Evolutionary conservation across 2,888 invertebrate genomes (phyloP).

Genomic region (Margaritifera margaritifera): DNA sequence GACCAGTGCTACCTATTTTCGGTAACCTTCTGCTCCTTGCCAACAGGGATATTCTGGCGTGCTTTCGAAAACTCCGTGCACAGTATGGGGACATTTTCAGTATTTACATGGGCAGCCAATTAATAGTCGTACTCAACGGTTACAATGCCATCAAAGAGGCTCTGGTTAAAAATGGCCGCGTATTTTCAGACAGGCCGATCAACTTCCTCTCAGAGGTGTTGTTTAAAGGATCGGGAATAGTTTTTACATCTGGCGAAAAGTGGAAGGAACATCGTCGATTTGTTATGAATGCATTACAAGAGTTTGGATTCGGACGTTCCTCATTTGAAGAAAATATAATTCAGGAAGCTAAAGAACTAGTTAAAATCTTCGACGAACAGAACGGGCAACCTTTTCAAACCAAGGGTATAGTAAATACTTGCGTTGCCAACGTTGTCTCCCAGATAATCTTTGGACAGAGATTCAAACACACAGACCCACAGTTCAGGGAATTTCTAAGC

Average conservation of each 20-base stretch:
- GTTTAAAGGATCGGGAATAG: conserved; percentile 21
- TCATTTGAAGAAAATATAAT: conserved; percentile 39
- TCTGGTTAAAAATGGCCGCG: conserved; percentile 9
- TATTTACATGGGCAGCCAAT: conserved; percentile 12
- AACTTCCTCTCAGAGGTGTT: conserved; percentile 1
- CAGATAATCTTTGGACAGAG: conserved; percentile 46
- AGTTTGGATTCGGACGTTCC: conserved; percentile 44
- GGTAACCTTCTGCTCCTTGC: conserved; percentile 12
- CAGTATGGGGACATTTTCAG: conserved; percentile 22
- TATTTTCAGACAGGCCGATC: conserved; percentile 17
- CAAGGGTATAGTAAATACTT: conserved; percentile 26
- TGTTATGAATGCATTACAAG: conserved; percentile 30
- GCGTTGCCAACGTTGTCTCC: conserved; percentile 47
- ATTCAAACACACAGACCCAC: conserved; percentile 45
- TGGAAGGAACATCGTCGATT: conserved; percentile 53
- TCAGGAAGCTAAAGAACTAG: conserved; percentile 35
- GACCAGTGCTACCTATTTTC: conserved; percentile 7
- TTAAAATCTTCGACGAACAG: conserved; percentile 25
- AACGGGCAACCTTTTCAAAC: conserved; percentile 35
- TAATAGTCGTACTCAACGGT: conserved; percentile 19
- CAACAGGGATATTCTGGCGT: conserved; percentile 4
- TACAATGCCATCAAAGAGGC: conserved; percentile 14
- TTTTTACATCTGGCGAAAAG: conserved; percentile 31
- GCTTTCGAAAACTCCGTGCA: conserved; percentile 7
- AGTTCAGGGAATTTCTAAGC: conserved; percentile 37